phyloP scores from a whole-genome alignment of 1,140 invertebrate genomes.

The Polyergus mexicanus region DNA sequence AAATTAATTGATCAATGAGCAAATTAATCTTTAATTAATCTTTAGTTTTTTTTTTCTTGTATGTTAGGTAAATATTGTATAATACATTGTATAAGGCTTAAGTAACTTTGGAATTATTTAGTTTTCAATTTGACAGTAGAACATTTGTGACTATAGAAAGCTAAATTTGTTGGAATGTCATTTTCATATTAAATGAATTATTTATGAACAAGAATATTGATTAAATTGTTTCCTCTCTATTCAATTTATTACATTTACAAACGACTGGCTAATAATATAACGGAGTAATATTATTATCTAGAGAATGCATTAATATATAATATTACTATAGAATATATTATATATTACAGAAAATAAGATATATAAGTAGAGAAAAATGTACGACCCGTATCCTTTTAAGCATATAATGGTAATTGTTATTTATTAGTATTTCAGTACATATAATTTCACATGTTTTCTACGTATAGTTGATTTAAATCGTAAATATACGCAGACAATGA shows the following conservation, averaged over 20 bases:
- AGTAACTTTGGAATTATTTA: constrained; percentile 4
- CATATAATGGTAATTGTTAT: background rate
- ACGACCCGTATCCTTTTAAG: background rate
- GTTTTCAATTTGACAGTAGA: background rate
- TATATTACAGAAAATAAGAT: too few species aligned
- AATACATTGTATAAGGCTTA: background rate
- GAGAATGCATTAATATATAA: too few species aligned
- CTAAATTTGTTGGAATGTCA: background rate
- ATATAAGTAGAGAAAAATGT: too few species aligned
- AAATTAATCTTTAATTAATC: constrained; percentile 16
- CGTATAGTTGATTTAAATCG: background rate
- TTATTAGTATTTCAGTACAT: background rate
- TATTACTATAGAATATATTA: too few species aligned
- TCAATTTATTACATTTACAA: background rate
- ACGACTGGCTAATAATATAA: background rate
- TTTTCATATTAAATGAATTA: constrained; percentile 31
- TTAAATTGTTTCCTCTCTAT: background rate
- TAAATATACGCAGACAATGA: background rate
- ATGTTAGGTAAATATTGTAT: background rate
- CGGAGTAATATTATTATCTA: too few species aligned
- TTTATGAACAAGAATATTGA: constrained; percentile 3
- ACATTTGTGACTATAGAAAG: background rate
- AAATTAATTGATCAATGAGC: background rate
- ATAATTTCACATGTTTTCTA: background rate
- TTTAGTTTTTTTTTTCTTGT: background rate